Percentiles rank a stretch among this genome's conserved stretches.
Evolutionary conservation across 2,797 vertebrate species (phyloP).

Genomic region (Dicrostonyx torquatus): DNA sequence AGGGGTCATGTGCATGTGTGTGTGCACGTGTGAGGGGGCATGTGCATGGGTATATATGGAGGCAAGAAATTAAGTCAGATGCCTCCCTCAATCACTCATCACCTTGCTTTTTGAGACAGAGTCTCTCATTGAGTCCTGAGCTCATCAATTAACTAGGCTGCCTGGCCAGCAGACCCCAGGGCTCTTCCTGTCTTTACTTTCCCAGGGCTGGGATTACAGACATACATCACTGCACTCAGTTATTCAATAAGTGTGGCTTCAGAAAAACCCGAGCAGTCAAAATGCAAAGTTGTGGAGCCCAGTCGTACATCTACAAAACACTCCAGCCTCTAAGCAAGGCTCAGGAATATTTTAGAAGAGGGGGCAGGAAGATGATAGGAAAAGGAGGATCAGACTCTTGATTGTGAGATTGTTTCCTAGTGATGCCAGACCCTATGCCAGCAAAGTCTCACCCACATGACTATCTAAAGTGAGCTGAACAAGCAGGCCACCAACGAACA

Average conservation of each 20-base stretch:
- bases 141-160: not conserved
- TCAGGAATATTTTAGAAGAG: not conserved
- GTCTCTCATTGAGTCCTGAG: not conserved
- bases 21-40: no score
- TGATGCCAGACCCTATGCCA: not conserved
- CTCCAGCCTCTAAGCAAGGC: not conserved
- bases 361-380: not conserved
- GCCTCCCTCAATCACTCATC: not conserved
- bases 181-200: not conserved
- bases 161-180: not conserved
- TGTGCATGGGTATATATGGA: no score
- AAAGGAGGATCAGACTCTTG: no score
- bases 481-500: not conserved
- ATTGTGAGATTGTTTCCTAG: not conserved
- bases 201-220: not conserved
- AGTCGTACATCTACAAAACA: not conserved
- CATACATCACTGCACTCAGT: not conserved
- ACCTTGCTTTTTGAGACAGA: not conserved
- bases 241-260: not conserved
- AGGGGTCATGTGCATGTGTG: not conserved
- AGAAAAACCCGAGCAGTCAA: not conserved
- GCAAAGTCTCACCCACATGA: no score
- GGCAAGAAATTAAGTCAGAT: not conserved
- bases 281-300: not conserved
- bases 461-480: not conserved